Evolutionary conservation across 2,888 invertebrate species (phyloP), one percentile per base, ranked within the genome.

Genomic region (Glomeris marginata): DNA sequence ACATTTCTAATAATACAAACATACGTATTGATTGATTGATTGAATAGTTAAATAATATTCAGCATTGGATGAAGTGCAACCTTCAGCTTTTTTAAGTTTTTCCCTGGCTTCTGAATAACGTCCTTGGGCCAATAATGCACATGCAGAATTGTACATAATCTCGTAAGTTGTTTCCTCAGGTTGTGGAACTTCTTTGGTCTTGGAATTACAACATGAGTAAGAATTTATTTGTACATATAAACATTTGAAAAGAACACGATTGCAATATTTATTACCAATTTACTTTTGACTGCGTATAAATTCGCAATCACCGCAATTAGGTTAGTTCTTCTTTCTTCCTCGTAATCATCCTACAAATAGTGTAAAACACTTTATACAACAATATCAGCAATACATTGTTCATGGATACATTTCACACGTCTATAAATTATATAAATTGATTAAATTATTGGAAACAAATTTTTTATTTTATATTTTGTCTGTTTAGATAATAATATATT

Each of bases 321-420:
- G 71, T 98, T 98, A 0, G 95, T 85, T 64, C 85, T 81, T 54
- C 97, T 76, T 68, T 97, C 95, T 64, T 90, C 86, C 65, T 94
- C 92, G 72, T 87, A 95, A 48, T 95, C 94, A 72, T 97, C 92
- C 49, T 78, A 77, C 64, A 49, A 55, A 49, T 46, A 47, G 37
- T 54, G 49, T 20, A 54, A 50, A 8, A 53, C 5, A 5, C n/a
- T n/a, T n/a, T n/a, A n/a, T n/a, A n/a, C n/a, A n/a, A n/a, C n/a
- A n/a, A n/a, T n/a, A n/a, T n/a, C n/a, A n/a, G n/a, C n/a, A n/a
- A n/a, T n/a, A n/a, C n/a, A n/a, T n/a, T n/a, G n/a, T n/a, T n/a
- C n/a, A n/a, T n/a, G n/a, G n/a, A n/a, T n/a, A n/a, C n/a, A n/a
- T n/a, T n/a, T n/a, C n/a, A n/a, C n/a, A n/a, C n/a, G n/a, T n/a